These are phyloP conservation scores for Drosophila suzukii DNA, from an alignment of 1,140 invertebrate species.

Conservation along the genomic window DNA sequence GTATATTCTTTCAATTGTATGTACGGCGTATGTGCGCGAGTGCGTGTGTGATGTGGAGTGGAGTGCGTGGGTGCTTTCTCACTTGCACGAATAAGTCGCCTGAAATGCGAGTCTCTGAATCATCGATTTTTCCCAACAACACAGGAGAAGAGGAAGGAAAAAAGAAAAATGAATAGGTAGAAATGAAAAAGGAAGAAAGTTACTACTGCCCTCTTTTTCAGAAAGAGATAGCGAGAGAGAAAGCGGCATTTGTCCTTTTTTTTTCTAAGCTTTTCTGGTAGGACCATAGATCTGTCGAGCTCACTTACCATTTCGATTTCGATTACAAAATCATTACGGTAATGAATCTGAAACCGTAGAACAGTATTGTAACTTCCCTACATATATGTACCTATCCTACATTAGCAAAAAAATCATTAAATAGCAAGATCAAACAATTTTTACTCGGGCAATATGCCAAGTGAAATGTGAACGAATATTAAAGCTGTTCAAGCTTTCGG, in stretches of 20 bases:
- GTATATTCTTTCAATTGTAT: slow-evolving; percentile 1
- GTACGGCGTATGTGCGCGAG: slow-evolving; percentile 1
- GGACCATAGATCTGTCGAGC: slow-evolving; percentile 26
- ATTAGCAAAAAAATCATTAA: neutral
- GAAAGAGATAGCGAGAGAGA: slow-evolving; percentile 3
- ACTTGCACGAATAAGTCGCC: slow-evolving; percentile 2
- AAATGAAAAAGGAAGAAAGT: slow-evolving; percentile 34
- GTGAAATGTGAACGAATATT: neutral
- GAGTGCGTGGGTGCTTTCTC: slow-evolving; percentile 29
- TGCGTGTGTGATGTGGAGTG: slow-evolving; percentile 6
- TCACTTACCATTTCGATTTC: slow-evolving; percentile 24
- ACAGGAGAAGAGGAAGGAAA: neutral
- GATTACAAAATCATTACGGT: neutral
- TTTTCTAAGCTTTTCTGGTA: slow-evolving; percentile 1
- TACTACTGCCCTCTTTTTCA: slow-evolving; percentile 71
- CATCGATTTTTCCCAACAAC: slow-evolving; percentile 66
- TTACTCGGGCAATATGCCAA: slow-evolving; percentile 8
- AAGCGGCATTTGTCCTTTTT: slow-evolving; percentile 9
- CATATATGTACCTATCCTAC: neutral
- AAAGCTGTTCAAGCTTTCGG: slow-evolving; percentile 4
- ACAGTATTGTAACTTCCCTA: neutral
- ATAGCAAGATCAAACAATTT: slow-evolving; percentile 46
- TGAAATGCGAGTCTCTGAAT: slow-evolving; percentile 33
- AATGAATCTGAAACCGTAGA: slow-evolving; percentile 5
- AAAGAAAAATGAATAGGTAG: neutral